These are phyloP conservation scores for Ciconia boyciana DNA, from an alignment of 2,113 vertebrate species.

Conservation along the genomic window DNA sequence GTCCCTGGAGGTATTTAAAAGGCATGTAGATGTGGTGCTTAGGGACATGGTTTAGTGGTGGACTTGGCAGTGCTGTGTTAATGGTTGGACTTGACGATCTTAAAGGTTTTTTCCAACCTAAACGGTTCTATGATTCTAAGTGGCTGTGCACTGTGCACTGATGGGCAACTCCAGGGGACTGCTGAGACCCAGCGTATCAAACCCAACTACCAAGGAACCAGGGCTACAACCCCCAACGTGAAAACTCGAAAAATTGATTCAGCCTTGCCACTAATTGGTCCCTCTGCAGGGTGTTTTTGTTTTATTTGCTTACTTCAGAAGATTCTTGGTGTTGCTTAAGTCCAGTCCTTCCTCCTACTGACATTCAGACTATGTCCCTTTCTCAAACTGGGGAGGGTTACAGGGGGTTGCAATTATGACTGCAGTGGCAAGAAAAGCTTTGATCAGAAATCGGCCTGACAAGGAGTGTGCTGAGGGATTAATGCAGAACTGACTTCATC, in stretches of 20 bases:
- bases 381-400: not conserved
- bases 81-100: too few relatives aligned
- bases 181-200: not conserved
- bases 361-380: not conserved
- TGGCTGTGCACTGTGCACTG: not conserved
- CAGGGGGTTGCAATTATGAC: not conserved
- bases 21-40: too few relatives aligned
- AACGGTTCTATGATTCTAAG: not conserved
- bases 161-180: not conserved
- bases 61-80: too few relatives aligned
- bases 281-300: not conserved
- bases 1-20: too few relatives aligned
- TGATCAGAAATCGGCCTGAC: conserved; percentile 24
- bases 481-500: conserved; percentile 47
- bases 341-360: not conserved
- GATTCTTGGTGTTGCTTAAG: not conserved
- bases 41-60: too few relatives aligned
- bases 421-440: conserved; percentile 1
- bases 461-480: conserved; percentile 32
- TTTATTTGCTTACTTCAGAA: not conserved
- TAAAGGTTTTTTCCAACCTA: too few relatives aligned
- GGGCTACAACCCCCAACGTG: fast-evolving
- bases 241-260: not conserved
- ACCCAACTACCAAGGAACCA: not conserved
- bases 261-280: not conserved